Evolutionary conservation across 2,888 invertebrate genomes (phyloP).

Genomic region (Tachina lurida): DNA sequence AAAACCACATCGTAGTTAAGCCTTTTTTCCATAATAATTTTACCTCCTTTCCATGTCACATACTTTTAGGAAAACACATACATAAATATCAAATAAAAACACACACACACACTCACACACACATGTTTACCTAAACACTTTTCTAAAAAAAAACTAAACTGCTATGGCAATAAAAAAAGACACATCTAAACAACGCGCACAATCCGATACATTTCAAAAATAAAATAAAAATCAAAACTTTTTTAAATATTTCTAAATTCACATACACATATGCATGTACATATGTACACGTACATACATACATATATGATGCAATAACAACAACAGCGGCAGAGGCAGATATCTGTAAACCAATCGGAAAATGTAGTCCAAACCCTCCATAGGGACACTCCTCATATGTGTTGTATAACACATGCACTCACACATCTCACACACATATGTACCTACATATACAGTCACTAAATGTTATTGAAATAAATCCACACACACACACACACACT

Average conservation of each 20-base stretch:
- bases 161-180: constrained; percentile 45
- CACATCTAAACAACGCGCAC: constrained; percentile 71
- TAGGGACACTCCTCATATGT: constrained; percentile 68
- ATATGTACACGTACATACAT: too few species aligned
- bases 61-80: background rate
- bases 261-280: constrained; percentile 50
- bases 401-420: constrained; percentile 9
- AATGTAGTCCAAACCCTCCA: constrained; percentile 63
- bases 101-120: background rate
- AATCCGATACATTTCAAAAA: constrained; percentile 63
- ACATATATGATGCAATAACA: constrained; percentile 36
- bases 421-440: background rate
- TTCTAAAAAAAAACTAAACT: constrained; percentile 56
- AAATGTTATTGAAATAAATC: too few species aligned
- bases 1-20: background rate
- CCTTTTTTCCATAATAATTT: constrained; percentile 4
- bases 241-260: constrained; percentile 65
- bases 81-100: constrained; percentile 2
- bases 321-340: constrained; percentile 18
- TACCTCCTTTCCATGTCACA: constrained; percentile 11
- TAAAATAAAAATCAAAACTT: constrained; percentile 41
- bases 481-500: background rate
- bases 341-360: constrained; percentile 70
- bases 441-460: background rate
- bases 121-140: constrained; percentile 38